Evolutionary conservation across 2,113 vertebrate species (phyloP).

Genomic region (Camelus bactrianus): DNA sequence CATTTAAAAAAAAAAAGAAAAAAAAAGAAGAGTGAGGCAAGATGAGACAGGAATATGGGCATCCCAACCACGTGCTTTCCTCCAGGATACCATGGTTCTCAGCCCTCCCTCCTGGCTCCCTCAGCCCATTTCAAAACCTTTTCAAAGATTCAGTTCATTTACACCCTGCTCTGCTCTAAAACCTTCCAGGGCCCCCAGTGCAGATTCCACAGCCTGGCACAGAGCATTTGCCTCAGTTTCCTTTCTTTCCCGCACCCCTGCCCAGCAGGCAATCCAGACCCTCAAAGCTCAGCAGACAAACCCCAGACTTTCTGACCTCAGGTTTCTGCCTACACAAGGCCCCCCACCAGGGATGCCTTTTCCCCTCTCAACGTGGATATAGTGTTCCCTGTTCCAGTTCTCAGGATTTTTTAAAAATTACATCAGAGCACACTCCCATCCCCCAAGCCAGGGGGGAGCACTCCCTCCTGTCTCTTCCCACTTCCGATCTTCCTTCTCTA

Average conservation of each 20-base stretch:
- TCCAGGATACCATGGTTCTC: not conserved
- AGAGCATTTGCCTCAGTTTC: not conserved
- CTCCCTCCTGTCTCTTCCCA: not conserved
- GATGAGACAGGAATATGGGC: not conserved
- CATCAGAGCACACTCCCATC: not conserved
- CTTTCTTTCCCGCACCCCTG: not conserved
- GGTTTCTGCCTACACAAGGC: not conserved
- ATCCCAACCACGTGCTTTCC: not conserved
- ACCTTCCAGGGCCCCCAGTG: too few species aligned
- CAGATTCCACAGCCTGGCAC: not conserved
- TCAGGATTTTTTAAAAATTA: not conserved
- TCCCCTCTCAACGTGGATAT: not conserved
- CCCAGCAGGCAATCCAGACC: not conserved
- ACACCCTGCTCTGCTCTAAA: not conserved
- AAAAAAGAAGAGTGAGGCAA: not conserved
- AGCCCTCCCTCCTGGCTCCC: not conserved
- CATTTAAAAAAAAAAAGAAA: too few species aligned
- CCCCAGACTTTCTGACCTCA: not conserved
- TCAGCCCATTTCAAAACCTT: not conserved
- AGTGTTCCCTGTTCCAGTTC: not conserved
- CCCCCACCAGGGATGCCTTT: not conserved
- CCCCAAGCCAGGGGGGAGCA: not conserved
- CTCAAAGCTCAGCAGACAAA: not conserved
- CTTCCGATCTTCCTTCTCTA: not conserved
- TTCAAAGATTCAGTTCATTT: not conserved